A percentile compares a stretch with the other conserved stretches of the same genome.
Conservation (phyloP, 2,888 invertebrate genomes). For the Caenorhabditis doughertyi region DNA sequence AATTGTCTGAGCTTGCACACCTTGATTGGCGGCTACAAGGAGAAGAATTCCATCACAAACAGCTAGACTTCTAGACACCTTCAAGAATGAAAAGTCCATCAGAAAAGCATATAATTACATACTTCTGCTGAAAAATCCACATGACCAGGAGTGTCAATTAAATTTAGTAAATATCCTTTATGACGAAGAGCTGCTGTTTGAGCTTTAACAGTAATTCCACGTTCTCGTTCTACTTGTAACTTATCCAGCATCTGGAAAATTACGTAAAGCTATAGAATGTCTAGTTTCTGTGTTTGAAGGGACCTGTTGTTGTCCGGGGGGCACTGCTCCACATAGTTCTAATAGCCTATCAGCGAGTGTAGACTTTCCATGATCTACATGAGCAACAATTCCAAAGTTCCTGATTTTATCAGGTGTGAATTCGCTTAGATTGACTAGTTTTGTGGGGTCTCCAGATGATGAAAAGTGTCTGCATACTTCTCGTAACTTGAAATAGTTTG, state of each 20-base stretch:
- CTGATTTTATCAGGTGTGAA: constrained; percentile 86
- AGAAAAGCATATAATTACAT: too few species aligned
- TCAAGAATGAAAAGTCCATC: too few species aligned
- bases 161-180: constrained; percentile 86
- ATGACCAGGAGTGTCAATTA: constrained; percentile 98
- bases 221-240: constrained; percentile 91
- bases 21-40: constrained; percentile 93
- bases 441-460: constrained; percentile 63
- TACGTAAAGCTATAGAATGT: not conserved
- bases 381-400: constrained; percentile 96
- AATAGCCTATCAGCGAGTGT: constrained; percentile 96
- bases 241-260: constrained; percentile 60
- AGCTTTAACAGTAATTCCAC: constrained; percentile 98
- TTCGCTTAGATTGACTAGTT: constrained; percentile 53
- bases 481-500: not conserved
- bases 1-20: constrained; percentile 88
- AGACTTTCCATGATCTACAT: constrained; percentile 98
- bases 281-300: too few species aligned
- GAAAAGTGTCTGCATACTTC: constrained; percentile 11
- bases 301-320: constrained; percentile 67
- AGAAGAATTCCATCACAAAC: constrained; percentile 96
- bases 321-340: constrained; percentile 88
- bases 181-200: constrained; percentile 92
- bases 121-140: constrained; percentile 89
- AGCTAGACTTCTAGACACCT: constrained; percentile 91